Conservation (phyloP, 1,140 invertebrate species). For the Stegodyphus dumicola region DNA sequence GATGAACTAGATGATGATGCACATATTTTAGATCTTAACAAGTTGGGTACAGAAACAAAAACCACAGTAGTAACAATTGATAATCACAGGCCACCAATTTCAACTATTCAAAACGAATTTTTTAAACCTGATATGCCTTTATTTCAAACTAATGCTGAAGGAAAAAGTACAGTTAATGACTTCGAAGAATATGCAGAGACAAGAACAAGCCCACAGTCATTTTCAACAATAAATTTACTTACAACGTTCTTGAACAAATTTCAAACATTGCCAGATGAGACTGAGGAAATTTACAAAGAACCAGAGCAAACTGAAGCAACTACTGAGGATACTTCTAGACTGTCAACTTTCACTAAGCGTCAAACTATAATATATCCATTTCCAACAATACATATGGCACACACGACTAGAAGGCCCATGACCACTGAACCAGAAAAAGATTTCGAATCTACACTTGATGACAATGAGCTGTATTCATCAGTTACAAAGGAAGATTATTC, state of each 20-base stretch:
- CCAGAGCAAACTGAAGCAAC: neutral
- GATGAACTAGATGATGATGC: neutral
- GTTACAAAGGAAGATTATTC: no score
- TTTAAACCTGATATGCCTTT: neutral
- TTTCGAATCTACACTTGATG: no score
- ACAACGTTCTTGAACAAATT: no score
- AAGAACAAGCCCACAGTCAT: no score
- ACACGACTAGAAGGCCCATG: neutral
- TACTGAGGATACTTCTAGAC: neutral
- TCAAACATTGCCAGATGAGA: no score
- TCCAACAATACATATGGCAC: conserved; percentile 27
- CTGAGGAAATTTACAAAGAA: no score
- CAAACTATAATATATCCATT: conserved; percentile 17
- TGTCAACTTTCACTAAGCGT: neutral
- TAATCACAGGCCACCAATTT: conserved; percentile 31
- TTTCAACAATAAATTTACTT: no score
- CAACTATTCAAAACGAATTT: neutral
- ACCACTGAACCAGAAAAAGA: neutral
- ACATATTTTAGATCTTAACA: neutral
- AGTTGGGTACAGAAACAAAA: neutral
- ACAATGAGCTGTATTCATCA: no score
- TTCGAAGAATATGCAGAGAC: no score
- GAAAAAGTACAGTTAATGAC: no score
- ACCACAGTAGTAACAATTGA: conserved; percentile 43
- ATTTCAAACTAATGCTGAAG: neutral